These are phyloP conservation scores for Echiichthys vipera DNA, from an alignment of 2,797 vertebrate genomes.

Conservation along the genomic window DNA sequence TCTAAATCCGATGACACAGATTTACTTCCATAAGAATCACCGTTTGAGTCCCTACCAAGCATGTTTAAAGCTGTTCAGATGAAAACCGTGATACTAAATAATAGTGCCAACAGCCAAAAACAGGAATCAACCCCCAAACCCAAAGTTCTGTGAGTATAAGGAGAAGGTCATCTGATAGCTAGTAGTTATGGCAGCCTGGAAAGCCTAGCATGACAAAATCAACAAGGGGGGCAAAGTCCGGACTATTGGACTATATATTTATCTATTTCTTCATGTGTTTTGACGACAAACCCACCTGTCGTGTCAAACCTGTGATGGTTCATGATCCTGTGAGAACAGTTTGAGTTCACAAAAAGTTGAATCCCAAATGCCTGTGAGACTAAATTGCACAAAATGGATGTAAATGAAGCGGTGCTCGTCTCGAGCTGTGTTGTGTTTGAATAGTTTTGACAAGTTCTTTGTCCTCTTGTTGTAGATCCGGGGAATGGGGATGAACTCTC, in stretches of 20 bases:
- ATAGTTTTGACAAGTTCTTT: neutral
- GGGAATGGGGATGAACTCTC: conserved; percentile 97
- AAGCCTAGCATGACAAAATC: neutral
- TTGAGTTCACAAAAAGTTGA: neutral
- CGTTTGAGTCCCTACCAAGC: neutral
- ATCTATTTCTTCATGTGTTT: conserved; percentile 19
- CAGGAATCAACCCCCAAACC: neutral
- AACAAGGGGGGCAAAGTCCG: neutral
- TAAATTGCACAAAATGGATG: neutral
- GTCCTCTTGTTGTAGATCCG: conserved; percentile 85
- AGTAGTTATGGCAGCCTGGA: neutral
- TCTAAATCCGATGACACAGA: too few species aligned
- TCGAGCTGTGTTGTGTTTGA: neutral
- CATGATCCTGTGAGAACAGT: neutral
- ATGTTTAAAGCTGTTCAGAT: neutral
- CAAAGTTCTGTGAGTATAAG: neutral
- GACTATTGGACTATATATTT: conserved; percentile 6
- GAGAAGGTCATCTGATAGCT: neutral
- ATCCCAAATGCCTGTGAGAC: neutral
- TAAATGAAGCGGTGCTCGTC: neutral
- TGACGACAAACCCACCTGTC: neutral
- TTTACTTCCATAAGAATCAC: too few species aligned
- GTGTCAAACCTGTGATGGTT: neutral
- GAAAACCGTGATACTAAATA: neutral
- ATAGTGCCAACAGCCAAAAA: neutral